Percentiles rank a stretch among this genome's conserved stretches.
These are phyloP conservation scores for Maccullochella peelii DNA, from an alignment of 2,113 vertebrate species.

Conservation along the genomic window DNA sequence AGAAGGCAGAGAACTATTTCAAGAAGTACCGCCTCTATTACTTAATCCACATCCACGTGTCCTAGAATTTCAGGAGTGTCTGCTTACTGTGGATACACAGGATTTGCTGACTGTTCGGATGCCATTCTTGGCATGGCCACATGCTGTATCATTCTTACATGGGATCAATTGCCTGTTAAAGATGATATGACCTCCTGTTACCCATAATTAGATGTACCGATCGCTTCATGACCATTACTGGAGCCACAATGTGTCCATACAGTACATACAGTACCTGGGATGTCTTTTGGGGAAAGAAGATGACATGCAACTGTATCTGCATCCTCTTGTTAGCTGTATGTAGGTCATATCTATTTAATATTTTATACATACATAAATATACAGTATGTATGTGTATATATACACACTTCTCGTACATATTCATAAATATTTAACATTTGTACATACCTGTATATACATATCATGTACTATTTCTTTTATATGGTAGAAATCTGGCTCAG, in stretches of 20 bases:
- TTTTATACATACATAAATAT: slow-evolving; percentile 25
- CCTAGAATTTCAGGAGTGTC: not conserved
- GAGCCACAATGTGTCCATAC: slow-evolving; percentile 59
- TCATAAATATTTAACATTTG: slow-evolving; percentile 2
- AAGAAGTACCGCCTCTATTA: not conserved
- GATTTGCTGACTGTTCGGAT: slow-evolving; percentile 33
- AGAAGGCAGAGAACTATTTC: not conserved
- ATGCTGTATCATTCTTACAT: slow-evolving; percentile 63
- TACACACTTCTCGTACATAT: slow-evolving; percentile 17
- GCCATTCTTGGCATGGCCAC: slow-evolving; percentile 41
- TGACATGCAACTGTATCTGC: slow-evolving; percentile 42
- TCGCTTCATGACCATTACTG: slow-evolving; percentile 50
- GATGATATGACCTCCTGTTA: slow-evolving; percentile 70
- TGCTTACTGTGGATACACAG: slow-evolving; percentile 17
- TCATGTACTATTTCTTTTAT: not conserved
- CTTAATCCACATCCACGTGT: not conserved
- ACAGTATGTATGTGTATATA: too few species aligned
- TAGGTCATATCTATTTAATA: slow-evolving; percentile 47
- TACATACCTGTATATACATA: not conserved
- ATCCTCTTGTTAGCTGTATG: slow-evolving; percentile 35
- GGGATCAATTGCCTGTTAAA: slow-evolving; percentile 71
- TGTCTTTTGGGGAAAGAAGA: slow-evolving; percentile 45
- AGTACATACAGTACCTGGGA: slow-evolving; percentile 24
- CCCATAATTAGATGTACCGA: slow-evolving; percentile 77
- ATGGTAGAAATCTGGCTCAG: slow-evolving; percentile 52